Percentiles rank a stretch among this genome's conserved stretches.
phyloP scores from a whole-genome alignment of 1,140 invertebrate species.

The Andricus grossulariae region DNA sequence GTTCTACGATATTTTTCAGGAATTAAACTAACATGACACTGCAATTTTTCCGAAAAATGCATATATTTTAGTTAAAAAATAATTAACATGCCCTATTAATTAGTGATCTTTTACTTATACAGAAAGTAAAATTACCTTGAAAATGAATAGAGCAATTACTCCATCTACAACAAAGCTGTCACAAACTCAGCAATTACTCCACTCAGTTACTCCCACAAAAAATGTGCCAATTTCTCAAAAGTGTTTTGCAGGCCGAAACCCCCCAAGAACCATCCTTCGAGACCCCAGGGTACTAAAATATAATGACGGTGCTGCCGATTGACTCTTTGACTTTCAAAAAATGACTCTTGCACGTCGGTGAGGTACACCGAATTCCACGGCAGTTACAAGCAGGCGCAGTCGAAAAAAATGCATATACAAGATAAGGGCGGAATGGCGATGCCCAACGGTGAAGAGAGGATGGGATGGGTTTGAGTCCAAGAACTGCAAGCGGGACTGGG shows the following conservation, averaged over 20 bases:
- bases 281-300: conserved; percentile 17
- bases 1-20: too few relatives aligned
- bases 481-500: background rate
- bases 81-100: too few relatives aligned
- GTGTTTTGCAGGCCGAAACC: conserved; percentile 1
- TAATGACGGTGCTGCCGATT: conserved; percentile 24
- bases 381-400: background rate
- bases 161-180: too few relatives aligned
- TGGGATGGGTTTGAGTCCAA: background rate
- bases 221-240: conserved; percentile 24
- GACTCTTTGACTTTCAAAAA: conserved; percentile 28
- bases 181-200: conserved; percentile 9
- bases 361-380: background rate
- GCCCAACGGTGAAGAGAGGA: background rate
- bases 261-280: background rate
- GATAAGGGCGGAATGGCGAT: conserved; percentile 24
- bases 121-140: too few relatives aligned
- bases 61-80: too few relatives aligned
- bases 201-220: background rate
- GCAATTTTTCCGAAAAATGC: too few relatives aligned
- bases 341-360: background rate
- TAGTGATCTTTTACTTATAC: too few relatives aligned
- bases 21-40: too few relatives aligned
- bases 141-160: background rate
- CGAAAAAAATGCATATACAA: conserved; percentile 13